Base-by-base conservation (phyloP, 2,797 vertebrate species). In the Oreonectes daqikongensis region DNA sequence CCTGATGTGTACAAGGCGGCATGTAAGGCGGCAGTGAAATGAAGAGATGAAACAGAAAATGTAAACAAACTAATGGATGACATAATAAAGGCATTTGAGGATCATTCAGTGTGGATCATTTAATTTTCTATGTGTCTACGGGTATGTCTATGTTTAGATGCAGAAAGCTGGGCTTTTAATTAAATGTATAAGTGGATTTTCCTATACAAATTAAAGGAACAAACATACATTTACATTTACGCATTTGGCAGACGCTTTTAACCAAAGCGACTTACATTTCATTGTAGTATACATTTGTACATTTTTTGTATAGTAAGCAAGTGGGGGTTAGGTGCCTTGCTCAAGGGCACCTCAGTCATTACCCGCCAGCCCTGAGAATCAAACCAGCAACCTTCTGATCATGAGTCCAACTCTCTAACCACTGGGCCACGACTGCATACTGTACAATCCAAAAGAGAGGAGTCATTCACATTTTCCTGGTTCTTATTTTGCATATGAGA, bases 121-220 rank as follows among this genome's bases (percentile, higher is more conserved):
- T 0, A 22, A 57, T 75, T 66, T 44, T 65, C 30, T 38, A 53
- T 30, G 52, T 18, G 64, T 53, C 22, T 75, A 38, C 20, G 12
- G 65, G 28, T 48, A 55, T 75, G 63, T 57, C 63, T 55, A 28
- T 55, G 48, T 66, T 67, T 66, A 57, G 50, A 75, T 30, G 24
- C 17, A n/a, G 7, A 52, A 20, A 52, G 48, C 48, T 20, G n/a
- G 24, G 53, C 24, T 55, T 53, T 53, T 4, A 55, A 24, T 75
- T 55, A 26, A 7, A 32, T 65, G 52, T 15, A 30, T 38, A 80
- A 71, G 40, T 30, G 12, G 46, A 65, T 64, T 48, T 61, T 64
- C n/a, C 57, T 30, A 55, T 11, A 35, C 46, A 60, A 60, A 69
- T 57, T 35, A 66, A 66, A 75, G 4, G 8, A 74, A 74, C 35